These are phyloP conservation scores for Pycnomerus fuliginosus DNA, from an alignment of 2,888 invertebrate genomes.

Conservation along the genomic window DNA sequence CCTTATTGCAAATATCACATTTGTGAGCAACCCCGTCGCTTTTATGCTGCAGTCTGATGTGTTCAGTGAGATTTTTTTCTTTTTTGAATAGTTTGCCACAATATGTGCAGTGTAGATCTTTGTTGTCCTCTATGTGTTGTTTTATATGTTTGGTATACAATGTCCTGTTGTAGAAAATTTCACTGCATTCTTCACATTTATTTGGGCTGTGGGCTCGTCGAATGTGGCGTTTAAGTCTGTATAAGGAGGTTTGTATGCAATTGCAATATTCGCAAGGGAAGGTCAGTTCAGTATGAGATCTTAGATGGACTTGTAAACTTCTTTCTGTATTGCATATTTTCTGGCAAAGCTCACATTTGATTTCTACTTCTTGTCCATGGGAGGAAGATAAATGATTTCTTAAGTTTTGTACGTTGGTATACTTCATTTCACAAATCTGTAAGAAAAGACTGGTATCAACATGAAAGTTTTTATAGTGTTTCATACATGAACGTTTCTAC, in stretches of 20 bases:
- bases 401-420: slow-evolving; percentile 27
- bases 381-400: no score
- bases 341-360: slow-evolving; percentile 37
- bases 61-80: slow-evolving; percentile 40
- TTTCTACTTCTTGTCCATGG: slow-evolving; percentile 34
- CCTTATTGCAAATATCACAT: slow-evolving; percentile 57
- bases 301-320: slow-evolving; percentile 35
- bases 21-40: slow-evolving; percentile 57
- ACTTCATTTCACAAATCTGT: slow-evolving; percentile 35
- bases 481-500: neutral
- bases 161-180: slow-evolving; percentile 40
- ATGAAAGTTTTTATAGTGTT: slow-evolving; percentile 1
- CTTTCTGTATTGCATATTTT: slow-evolving; percentile 37
- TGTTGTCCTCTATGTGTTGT: slow-evolving; percentile 35
- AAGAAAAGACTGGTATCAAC: slow-evolving; percentile 11
- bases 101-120: slow-evolving; percentile 33
- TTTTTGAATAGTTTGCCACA: slow-evolving; percentile 40
- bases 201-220: slow-evolving; percentile 40
- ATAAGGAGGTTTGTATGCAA: slow-evolving; percentile 38
- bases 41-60: slow-evolving; percentile 51
- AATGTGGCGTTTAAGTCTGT: slow-evolving; percentile 39
- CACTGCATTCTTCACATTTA: slow-evolving; percentile 38
- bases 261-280: slow-evolving; percentile 43
- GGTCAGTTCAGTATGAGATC: slow-evolving; percentile 37
- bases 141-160: slow-evolving; percentile 38